phyloP scores from a whole-genome alignment of 2,113 vertebrate genomes.

The Anarrhichthys ocellatus region DNA sequence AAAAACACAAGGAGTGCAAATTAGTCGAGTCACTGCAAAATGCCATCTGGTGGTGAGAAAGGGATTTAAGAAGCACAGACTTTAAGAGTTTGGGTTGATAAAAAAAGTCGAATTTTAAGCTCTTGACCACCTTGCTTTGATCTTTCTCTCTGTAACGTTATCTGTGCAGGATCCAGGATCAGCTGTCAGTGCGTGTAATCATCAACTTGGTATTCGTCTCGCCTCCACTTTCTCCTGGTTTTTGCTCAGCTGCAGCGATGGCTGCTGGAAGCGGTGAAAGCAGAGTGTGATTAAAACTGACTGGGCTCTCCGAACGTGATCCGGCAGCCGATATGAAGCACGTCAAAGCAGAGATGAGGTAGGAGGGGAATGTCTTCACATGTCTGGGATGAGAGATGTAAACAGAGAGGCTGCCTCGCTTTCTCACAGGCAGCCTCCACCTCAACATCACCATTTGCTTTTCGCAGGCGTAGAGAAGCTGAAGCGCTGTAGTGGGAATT shows the following conservation, averaged over 20 bases:
- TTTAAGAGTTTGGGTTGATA: neutral
- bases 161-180: conserved; percentile 31
- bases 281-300: conserved; percentile 69
- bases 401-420: conserved; percentile 16
- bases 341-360: conserved; percentile 22
- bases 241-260: conserved; percentile 26
- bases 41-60: conserved; percentile 40
- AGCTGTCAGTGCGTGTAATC: conserved; percentile 5
- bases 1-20: neutral
- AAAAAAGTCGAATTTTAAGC: neutral
- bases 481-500: neutral
- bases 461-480: conserved; percentile 24
- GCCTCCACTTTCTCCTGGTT: conserved; percentile 12
- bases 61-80: neutral
- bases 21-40: neutral
- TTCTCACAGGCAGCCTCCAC: conserved; percentile 44
- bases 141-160: conserved; percentile 16
- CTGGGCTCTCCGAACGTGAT: conserved; percentile 54
- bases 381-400: conserved; percentile 45
- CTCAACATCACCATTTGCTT: conserved; percentile 45
- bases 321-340: conserved; percentile 38
- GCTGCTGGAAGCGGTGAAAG: conserved; percentile 56
- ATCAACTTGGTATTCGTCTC: conserved; percentile 58
- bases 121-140: conserved; percentile 16
- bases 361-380: neutral